phyloP scores from a whole-genome alignment of 1,140 invertebrate species.

The Macrobrachium rosenbergii region DNA sequence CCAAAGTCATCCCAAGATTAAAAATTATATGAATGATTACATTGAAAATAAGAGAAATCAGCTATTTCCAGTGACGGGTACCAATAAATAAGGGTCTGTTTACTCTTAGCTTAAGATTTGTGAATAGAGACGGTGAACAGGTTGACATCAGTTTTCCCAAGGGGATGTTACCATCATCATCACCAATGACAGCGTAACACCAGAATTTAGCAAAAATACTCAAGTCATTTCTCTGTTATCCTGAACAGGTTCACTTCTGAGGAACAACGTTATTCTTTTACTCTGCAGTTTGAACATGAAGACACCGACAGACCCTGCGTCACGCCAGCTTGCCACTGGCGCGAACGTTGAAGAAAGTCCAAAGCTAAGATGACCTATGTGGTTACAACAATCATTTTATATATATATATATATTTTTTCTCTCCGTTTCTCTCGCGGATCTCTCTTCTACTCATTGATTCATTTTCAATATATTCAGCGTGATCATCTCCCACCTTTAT shows the following conservation, averaged over 20 bases:
- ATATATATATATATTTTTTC: not conserved
- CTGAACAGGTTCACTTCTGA: not conserved
- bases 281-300: not conserved
- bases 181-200: too few species aligned
- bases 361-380: slow-evolving; percentile 39
- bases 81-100: too few species aligned
- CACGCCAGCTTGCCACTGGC: slow-evolving; percentile 10
- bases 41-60: too few species aligned
- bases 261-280: too few species aligned
- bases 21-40: too few species aligned
- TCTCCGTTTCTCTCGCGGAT: not conserved
- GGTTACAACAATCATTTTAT: slow-evolving; percentile 34
- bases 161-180: too few species aligned
- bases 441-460: not conserved
- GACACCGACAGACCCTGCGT: slow-evolving; percentile 14
- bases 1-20: too few species aligned
- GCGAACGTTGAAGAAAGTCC: slow-evolving; percentile 30
- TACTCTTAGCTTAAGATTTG: too few species aligned
- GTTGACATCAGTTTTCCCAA: too few species aligned
- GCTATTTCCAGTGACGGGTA: too few species aligned
- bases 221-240: not conserved
- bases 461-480: slow-evolving; percentile 18
- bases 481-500: not conserved
- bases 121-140: too few species aligned
- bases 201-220: too few species aligned